Conservation (phyloP, 2,888 invertebrate species). For the Corbicula japonica region DNA sequence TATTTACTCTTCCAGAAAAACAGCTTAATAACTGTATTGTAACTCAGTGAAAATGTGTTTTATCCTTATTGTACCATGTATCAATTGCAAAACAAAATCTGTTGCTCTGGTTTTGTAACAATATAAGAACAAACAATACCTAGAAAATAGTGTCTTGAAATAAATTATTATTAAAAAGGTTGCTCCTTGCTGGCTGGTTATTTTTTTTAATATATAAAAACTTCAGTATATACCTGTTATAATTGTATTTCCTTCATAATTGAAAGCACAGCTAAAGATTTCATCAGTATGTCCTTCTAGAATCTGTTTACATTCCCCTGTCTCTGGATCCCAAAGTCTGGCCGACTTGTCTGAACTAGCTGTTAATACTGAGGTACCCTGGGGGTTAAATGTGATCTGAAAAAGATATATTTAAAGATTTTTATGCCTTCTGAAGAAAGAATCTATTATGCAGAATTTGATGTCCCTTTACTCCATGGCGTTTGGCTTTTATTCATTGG, state of each 20-base stretch:
- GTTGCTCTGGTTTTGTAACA: too few relatives aligned
- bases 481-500: too few relatives aligned
- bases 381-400: slow-evolving; percentile 93
- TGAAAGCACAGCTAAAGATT: slow-evolving; percentile 94
- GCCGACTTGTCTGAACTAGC: slow-evolving; percentile 93
- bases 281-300: slow-evolving; percentile 92
- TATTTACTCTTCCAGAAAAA: too few relatives aligned
- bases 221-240: slow-evolving; percentile 90
- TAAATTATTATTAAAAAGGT: too few relatives aligned
- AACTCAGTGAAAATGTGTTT: too few relatives aligned
- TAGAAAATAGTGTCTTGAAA: too few relatives aligned
- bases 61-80: not conserved
- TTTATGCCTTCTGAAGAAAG: too few relatives aligned
- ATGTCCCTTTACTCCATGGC: too few relatives aligned
- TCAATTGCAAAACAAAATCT: not conserved
- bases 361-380: slow-evolving; percentile 91
- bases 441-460: too few relatives aligned
- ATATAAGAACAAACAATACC: too few relatives aligned
- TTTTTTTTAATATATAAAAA: too few relatives aligned
- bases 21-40: not conserved
- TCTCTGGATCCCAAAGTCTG: slow-evolving; percentile 91
- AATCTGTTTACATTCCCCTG: slow-evolving; percentile 91
- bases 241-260: slow-evolving; percentile 92
- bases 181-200: too few relatives aligned
- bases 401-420: slow-evolving; percentile 30